Base-by-base conservation (phyloP, 2,797 vertebrate species). In the Geotria australis region DNA sequence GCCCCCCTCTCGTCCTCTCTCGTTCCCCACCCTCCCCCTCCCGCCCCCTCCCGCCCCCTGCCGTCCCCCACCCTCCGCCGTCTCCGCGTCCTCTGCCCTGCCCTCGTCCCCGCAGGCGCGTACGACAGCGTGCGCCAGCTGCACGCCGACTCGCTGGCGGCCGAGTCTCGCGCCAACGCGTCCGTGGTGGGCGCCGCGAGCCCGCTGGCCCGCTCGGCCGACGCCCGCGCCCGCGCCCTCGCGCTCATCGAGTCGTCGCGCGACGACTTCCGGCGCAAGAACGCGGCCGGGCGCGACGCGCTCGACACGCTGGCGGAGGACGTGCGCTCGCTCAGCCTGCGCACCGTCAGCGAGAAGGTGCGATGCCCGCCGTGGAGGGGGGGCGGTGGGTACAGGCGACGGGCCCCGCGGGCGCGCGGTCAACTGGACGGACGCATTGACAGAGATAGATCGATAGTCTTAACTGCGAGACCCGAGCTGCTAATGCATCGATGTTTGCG, bases 281-380 rank as follows among this genome's bases (percentile, higher is more conserved):
- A 85, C 0, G 72, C 79, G 0, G 82, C 82, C 12, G 86, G 79
- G 69, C 80, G 81, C 61, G 69, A 70, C 3, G 75, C 78, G 0
- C 71, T 98, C 24, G 67, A 60, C 11, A 78, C 84, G 46, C 73
- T 96, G 46, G 76, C 70, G 1, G 59, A 60, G 1, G 72, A 60
- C 57, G 66, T 70, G 0, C 70, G 66, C 46, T 65, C 68, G 0
- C 72, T 98, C 63, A 80, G 79, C 67, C 66, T 93, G 61, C 81
- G 74, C 45, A 73, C 71, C 2, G 73, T 96, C 64, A 95, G 91
- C 1, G 80, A 94, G 68, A 80, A 93, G 81, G 91, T 95, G 48
- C 64, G 70, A 38, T 24, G 38, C 24, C 4, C 5, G 24, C n/a
- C n/a, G 24, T 5, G 24, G 24, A 5, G 24, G 24, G 24, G 24